These are phyloP conservation scores for Syngnathus scovelli DNA, from an alignment of 2,113 vertebrate species.

Conservation along the genomic window DNA sequence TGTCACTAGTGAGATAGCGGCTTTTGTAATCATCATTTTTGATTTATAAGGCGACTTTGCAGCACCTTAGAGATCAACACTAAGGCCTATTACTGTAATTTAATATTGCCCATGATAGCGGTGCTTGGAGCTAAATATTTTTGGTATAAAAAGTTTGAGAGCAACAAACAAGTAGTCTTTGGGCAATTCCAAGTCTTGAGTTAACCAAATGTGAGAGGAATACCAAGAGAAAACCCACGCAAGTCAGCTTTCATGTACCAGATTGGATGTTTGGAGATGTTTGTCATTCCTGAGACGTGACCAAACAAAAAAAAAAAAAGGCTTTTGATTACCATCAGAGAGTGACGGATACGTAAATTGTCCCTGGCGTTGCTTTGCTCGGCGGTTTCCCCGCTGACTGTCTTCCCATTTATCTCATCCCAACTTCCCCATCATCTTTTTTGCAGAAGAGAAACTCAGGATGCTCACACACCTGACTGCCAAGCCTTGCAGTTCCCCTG, in stretches of 20 bases:
- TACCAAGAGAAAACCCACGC: neutral
- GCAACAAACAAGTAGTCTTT: too few relatives aligned
- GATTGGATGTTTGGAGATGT: conserved; percentile 3
- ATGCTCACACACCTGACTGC: conserved; percentile 55
- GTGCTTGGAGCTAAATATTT: too few relatives aligned
- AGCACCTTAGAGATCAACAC: neutral
- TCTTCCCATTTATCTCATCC: conserved; percentile 45
- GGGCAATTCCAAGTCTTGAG: neutral
- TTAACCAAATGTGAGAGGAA: neutral
- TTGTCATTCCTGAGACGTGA: conserved; percentile 30
- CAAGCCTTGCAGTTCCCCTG: conserved; percentile 64
- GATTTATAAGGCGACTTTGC: neutral
- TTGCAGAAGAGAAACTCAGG: conserved; percentile 44
- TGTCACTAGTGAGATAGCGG: neutral
- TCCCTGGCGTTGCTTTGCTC: conserved; percentile 34
- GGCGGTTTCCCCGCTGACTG: conserved; percentile 33
- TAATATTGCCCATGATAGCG: too few relatives aligned
- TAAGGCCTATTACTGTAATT: too few relatives aligned
- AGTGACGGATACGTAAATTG: conserved; percentile 46
- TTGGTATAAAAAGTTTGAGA: neutral
- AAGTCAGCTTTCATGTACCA: neutral
- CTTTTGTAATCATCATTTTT: neutral
- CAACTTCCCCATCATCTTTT: conserved; percentile 27
- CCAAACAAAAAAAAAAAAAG: neutral
- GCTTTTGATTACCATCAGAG: conserved; percentile 33